A percentile compares a stretch with the other conserved stretches of the same genome.
These are phyloP conservation scores for Physella acuta DNA, from an alignment of 1,140 invertebrate species.

Conservation along the genomic window DNA sequence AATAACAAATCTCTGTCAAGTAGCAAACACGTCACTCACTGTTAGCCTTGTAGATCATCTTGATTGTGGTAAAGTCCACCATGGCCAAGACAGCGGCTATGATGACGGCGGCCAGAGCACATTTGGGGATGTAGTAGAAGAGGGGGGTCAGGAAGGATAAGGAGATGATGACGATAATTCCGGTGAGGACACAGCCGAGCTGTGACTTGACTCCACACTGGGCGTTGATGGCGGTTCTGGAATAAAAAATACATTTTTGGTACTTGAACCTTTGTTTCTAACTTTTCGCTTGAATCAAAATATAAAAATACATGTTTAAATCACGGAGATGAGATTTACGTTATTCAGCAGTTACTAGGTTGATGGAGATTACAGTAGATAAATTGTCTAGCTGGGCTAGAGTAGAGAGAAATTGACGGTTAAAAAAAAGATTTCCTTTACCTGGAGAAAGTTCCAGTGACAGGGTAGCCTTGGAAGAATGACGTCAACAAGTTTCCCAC, in stretches of 20 bases:
- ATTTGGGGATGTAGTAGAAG: neutral
- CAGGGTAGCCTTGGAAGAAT: conserved; percentile 87
- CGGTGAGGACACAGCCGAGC: neutral
- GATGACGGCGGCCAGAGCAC: neutral
- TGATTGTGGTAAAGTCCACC: neutral
- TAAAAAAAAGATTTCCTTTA: conserved; percentile 30
- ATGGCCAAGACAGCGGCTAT: neutral
- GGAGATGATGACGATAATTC: neutral
- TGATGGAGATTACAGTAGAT: too few species aligned
- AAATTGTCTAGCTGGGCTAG: too few species aligned
- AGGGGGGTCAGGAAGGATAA: conserved; percentile 25
- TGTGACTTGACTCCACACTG: neutral
- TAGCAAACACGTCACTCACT: neutral
- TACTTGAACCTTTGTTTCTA: too few species aligned
- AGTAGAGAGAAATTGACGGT: too few species aligned
- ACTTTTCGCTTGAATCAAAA: too few species aligned
- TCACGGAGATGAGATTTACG: too few species aligned
- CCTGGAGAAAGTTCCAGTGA: conserved; percentile 71
- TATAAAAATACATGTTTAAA: too few species aligned
- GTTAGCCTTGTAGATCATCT: neutral
- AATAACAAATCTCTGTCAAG: too few species aligned
- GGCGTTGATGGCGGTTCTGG: neutral
- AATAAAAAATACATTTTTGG: too few species aligned
- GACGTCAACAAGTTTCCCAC: conserved; percentile 83
- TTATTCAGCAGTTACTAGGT: too few species aligned